A percentile compares a stretch with the other conserved stretches of the same genome.
These are phyloP conservation scores for Saguinus midas DNA, from an alignment of 2,113 vertebrate genomes.

Conservation along the genomic window DNA sequence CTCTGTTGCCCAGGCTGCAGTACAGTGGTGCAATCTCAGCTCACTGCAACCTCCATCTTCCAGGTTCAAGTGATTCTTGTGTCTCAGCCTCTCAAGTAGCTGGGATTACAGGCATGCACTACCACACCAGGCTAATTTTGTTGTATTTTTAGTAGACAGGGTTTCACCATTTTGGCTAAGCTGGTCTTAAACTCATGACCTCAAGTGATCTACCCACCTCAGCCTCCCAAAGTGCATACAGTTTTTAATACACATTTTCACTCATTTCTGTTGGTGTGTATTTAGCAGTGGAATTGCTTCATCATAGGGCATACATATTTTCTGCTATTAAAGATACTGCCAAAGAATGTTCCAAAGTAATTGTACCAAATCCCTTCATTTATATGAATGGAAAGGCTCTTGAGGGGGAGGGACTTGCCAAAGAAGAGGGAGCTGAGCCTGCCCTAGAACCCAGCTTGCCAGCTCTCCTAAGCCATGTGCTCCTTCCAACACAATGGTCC, in stretches of 20 bases:
- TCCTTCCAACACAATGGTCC: not conserved
- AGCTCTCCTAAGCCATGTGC: not conserved
- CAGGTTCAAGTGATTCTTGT: too few relatives aligned
- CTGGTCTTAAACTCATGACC: too few relatives aligned
- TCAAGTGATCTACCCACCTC: too few relatives aligned
- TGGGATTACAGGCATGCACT: too few relatives aligned
- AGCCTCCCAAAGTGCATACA: too few relatives aligned
- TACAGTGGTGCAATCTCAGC: too few relatives aligned
- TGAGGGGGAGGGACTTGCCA: not conserved
- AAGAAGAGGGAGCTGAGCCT: not conserved
- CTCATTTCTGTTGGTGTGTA: not conserved
- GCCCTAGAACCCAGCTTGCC: not conserved
- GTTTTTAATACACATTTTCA: not conserved
- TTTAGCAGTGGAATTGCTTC: not conserved
- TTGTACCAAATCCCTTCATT: slow-evolving; percentile 35
- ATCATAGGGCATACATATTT: not conserved
- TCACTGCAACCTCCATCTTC: too few relatives aligned
- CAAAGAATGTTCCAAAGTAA: not conserved
- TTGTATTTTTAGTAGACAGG: too few relatives aligned
- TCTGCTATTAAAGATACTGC: not conserved
- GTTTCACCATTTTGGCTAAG: too few relatives aligned
- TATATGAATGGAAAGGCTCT: slow-evolving; percentile 18
- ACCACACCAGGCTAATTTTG: too few relatives aligned
- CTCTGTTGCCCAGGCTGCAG: too few relatives aligned
- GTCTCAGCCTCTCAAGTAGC: too few relatives aligned